Evolutionary conservation across 1,140 invertebrate species (phyloP), one percentile per base, ranked within the genome.

Genomic region (Drosophila parvula): DNA sequence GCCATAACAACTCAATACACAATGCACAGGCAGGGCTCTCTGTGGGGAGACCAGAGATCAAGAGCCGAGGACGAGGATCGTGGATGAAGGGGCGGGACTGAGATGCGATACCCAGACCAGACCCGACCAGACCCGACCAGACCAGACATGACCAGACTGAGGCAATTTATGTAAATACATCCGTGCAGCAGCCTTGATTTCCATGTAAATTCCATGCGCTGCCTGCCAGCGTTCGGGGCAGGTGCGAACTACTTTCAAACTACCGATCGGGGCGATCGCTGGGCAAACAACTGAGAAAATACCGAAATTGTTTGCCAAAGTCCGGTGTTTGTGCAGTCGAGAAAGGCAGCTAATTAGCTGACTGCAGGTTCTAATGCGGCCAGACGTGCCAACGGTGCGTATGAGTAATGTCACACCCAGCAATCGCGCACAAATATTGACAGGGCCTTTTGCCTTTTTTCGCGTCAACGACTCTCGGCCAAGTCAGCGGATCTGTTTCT

Each of bases 1-100:
- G 82, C 82, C 83, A 86, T 86, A 86, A 86, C 82, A 86, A 86
- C 83, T 86, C 83, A 86, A 86, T 86, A 86, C 81, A 86, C 79
- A 83, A 69, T 73, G 51, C 61, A 16, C 40, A 32, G 59, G 22
- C 48, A 53, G 56, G 28, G 47, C 28, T 41, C 50, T 18, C 32
- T 34, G 41, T 51, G 27, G 12, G 44, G 53, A 40, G 32, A 32
- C 30, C 41, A 14, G 34, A 22, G 40, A 53, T 27, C 18, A 16
- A 18, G 27, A 59, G 63, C 7, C 36, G 55, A 41, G 51, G 48
- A 34, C 32, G 56, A 48, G 40, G 32, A 34, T 43, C 44, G 41
- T 22, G 38, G 47, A 47, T 34, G 41, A 16, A 18, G 43, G 67
- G 34, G 16, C 40, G 53, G 41, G 44, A 51, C 18, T n/a, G 45